Conservation (phyloP, 2,888 invertebrate species). For the Cataglyphis livida region DNA sequence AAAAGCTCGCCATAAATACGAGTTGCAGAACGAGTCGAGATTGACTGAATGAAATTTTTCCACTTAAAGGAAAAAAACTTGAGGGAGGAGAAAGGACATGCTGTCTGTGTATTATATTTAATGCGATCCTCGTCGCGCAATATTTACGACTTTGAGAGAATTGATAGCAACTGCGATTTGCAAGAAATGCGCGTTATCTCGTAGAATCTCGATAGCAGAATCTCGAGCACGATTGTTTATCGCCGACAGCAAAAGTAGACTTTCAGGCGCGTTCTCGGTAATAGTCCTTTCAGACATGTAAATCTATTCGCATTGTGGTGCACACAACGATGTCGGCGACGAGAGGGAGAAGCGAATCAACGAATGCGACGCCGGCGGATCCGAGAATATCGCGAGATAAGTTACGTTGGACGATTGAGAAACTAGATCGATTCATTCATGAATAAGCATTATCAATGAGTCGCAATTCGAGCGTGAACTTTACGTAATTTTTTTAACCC, state of each 20-base stretch:
- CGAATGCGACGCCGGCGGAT: background rate
- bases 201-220: conserved; percentile 29
- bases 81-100: background rate
- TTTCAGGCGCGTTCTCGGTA: conserved; percentile 55
- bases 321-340: conserved; percentile 46
- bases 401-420: conserved; percentile 9
- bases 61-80: background rate
- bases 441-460: conserved; percentile 36
- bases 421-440: conserved; percentile 37
- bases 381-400: conserved; percentile 55
- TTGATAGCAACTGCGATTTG: background rate
- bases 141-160: background rate
- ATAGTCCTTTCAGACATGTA: conserved; percentile 77
- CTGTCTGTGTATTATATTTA: background rate
- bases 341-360: conserved; percentile 31
- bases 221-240: conserved; percentile 57
- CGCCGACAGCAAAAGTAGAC: conserved; percentile 57
- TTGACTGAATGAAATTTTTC: background rate
- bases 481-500: background rate
- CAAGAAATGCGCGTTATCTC: conserved; percentile 4
- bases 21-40: background rate
- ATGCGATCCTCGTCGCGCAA: background rate
- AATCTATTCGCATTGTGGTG: conserved; percentile 71
- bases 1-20: background rate
- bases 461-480: conserved; percentile 9